Evolutionary conservation across 2,113 vertebrate species (phyloP).

Genomic region (Passer montanus): DNA sequence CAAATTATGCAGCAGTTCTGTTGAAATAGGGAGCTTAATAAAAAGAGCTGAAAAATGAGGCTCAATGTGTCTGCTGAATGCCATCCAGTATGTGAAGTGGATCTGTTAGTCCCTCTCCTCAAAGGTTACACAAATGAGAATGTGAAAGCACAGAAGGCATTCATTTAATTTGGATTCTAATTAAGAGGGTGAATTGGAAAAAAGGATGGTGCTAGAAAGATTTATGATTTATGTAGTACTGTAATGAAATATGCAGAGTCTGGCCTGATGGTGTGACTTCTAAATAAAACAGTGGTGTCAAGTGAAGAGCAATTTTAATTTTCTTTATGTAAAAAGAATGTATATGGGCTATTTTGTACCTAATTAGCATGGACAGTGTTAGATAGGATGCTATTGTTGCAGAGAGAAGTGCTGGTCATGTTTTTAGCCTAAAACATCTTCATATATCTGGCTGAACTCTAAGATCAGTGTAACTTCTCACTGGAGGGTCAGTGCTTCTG

Average conservation of each 20-base stretch:
- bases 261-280: neutral
- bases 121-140: neutral
- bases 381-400: accelerated
- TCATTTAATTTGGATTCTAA: conserved; percentile 23
- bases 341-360: neutral
- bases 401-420: neutral
- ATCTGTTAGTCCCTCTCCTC: conserved; percentile 3
- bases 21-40: neutral
- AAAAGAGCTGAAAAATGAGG: neutral
- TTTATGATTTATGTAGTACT: neutral
- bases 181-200: neutral
- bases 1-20: neutral
- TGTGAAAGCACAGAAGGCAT: conserved; percentile 2
- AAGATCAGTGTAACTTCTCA: neutral
- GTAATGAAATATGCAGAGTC: neutral
- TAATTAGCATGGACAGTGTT: neutral
- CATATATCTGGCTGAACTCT: neutral
- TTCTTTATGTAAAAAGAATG: neutral
- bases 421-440: neutral
- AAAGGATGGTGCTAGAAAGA: neutral
- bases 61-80: neutral
- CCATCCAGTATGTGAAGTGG: neutral
- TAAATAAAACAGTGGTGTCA: neutral
- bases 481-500: neutral
- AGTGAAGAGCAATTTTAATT: neutral